Percentiles rank a stretch among this genome's conserved stretches.
Conservation (phyloP, 2,113 vertebrate genomes). For the Xyrauchen texanus region DNA sequence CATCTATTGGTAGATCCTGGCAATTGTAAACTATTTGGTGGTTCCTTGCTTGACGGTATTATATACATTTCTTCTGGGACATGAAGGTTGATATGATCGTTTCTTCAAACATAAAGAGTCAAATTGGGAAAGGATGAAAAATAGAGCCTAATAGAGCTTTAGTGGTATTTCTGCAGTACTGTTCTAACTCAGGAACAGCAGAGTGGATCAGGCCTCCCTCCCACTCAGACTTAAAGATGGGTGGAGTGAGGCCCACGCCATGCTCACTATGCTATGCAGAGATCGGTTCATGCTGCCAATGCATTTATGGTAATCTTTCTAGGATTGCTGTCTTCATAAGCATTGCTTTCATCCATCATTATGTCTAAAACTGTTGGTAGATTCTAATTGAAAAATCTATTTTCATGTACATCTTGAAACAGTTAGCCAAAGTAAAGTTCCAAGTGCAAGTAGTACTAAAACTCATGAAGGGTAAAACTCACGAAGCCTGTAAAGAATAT, state of each 20-base stretch:
- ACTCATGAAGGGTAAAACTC: no score
- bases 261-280: slow-evolving; percentile 2
- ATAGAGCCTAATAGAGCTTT: background rate
- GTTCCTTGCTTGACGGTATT: background rate
- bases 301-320: background rate
- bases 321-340: no score
- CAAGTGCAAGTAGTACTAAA: no score
- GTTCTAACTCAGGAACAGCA: slow-evolving; percentile 33
- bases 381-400: no score
- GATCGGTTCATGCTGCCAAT: background rate
- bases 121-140: background rate
- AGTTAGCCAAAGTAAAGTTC: no score
- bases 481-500: no score
- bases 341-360: no score
- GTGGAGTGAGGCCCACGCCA: slow-evolving; percentile 62
- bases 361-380: no score
- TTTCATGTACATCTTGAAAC: no score
- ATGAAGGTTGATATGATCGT: background rate
- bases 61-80: background rate
- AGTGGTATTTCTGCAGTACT: slow-evolving; percentile 3
- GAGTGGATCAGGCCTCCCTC: slow-evolving; percentile 56
- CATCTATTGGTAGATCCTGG: slow-evolving; percentile 61
- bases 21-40: background rate
- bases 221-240: slow-evolving; percentile 68
- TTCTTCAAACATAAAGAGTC: background rate